phyloP scores from a whole-genome alignment of 2,888 invertebrate species.

The Embidobia sp. region DNA sequence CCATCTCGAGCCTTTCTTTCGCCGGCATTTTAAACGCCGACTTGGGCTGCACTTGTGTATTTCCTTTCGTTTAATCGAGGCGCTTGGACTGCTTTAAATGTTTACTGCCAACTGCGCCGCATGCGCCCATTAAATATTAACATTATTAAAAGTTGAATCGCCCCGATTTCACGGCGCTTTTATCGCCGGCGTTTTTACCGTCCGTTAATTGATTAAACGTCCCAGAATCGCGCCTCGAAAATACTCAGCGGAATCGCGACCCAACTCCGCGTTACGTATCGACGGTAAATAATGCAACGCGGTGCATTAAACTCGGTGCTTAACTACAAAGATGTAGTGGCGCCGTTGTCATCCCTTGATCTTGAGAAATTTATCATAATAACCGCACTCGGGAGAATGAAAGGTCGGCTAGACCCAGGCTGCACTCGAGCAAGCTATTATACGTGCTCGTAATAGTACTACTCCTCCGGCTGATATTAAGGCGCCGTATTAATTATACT shows the following conservation, averaged over 20 bases:
- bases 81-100: too few species aligned
- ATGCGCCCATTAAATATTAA: too few species aligned
- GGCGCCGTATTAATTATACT: conserved; percentile 39
- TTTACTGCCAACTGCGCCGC: too few species aligned
- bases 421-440: conserved; percentile 45
- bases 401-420: conserved; percentile 27
- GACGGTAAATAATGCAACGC: conserved; percentile 19
- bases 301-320: conserved; percentile 8
- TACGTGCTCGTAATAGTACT: conserved; percentile 19
- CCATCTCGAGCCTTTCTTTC: conserved; percentile 3
- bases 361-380: conserved; percentile 55
- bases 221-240: too few species aligned
- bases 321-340: conserved; percentile 26
- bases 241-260: too few species aligned
- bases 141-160: too few species aligned
- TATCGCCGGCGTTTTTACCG: too few species aligned
- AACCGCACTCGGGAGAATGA: conserved; percentile 41
- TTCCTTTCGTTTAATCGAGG: too few species aligned
- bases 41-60: too few species aligned
- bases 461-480: conserved; percentile 28
- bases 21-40: too few species aligned
- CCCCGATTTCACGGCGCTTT: too few species aligned
- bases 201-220: too few species aligned
- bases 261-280: conserved; percentile 1
- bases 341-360: conserved; percentile 48